phyloP scores from a whole-genome alignment of 2,797 vertebrate species.

The Taenioides sp. region DNA sequence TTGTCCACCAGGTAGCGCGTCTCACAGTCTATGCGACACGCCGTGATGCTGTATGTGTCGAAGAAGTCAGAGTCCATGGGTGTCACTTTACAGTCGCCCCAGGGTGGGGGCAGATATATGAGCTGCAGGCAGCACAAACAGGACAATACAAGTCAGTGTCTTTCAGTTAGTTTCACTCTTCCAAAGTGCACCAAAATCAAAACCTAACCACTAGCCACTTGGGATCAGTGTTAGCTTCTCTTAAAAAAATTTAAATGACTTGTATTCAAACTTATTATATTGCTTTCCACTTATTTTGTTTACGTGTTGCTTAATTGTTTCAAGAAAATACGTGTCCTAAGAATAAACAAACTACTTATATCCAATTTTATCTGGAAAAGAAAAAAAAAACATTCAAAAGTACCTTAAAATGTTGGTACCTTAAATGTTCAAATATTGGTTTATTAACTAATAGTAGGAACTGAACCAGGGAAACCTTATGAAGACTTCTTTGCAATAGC shows the following conservation, averaged over 20 bases:
- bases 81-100: constrained; percentile 93
- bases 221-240: not conserved
- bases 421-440: too few relatives aligned
- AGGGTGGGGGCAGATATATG: constrained; percentile 93
- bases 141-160: not conserved
- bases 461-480: too few relatives aligned
- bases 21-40: constrained; percentile 97
- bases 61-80: constrained; percentile 95
- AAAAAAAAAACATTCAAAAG: too few relatives aligned
- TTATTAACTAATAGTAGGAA: too few relatives aligned
- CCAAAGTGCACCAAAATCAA: not conserved
- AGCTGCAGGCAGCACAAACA: constrained; percentile 73
- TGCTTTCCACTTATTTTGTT: not conserved
- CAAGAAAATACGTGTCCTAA: too few relatives aligned
- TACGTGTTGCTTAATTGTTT: too few relatives aligned
- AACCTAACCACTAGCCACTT: not conserved
- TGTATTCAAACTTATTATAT: not conserved
- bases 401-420: too few relatives aligned
- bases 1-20: constrained; percentile 98
- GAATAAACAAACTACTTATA: too few relatives aligned
- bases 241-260: not conserved
- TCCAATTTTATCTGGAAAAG: too few relatives aligned
- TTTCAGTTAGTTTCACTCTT: not conserved
- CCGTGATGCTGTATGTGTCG: constrained; percentile 93
- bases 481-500: too few relatives aligned